Percentiles rank a stretch among this genome's conserved stretches.
phyloP scores from a whole-genome alignment of 2,797 vertebrate genomes.

The Loriculus beryllinus region DNA sequence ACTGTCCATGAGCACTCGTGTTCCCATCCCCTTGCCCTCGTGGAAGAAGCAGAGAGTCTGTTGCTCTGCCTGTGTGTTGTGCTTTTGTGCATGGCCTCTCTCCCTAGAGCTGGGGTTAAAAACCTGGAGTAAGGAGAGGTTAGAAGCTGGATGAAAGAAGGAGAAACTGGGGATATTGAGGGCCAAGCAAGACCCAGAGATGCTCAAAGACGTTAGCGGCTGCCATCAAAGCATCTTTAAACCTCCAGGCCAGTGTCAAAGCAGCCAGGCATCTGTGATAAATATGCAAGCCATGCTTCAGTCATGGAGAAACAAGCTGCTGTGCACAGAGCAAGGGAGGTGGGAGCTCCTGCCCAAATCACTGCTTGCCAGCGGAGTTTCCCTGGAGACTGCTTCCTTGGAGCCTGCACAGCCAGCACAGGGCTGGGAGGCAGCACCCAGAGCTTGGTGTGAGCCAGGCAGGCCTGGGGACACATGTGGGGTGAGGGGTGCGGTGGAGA shows the following conservation, averaged over 20 bases:
- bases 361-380: constrained; percentile 1
- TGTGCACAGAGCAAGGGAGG: background rate
- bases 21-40: background rate
- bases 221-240: background rate
- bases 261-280: background rate
- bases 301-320: background rate
- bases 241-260: background rate
- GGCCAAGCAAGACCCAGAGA: background rate
- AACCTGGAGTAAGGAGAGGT: background rate
- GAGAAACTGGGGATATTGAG: background rate
- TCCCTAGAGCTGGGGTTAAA: background rate
- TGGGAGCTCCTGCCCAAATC: constrained; percentile 47
- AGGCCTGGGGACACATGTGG: background rate
- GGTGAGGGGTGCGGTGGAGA: background rate
- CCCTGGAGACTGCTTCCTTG: background rate
- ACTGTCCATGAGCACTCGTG: fast-evolving
- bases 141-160: background rate
- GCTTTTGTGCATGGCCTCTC: background rate
- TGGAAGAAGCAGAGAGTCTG: background rate
- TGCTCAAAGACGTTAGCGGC: background rate
- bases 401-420: background rate
- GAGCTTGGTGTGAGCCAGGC: background rate
- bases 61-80: fast-evolving
- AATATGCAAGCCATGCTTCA: constrained; percentile 35
- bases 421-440: background rate